Evolutionary conservation across 2,888 invertebrate genomes (phyloP), one percentile per base, ranked within the genome.

Genomic region (Lycia hirtaria): DNA sequence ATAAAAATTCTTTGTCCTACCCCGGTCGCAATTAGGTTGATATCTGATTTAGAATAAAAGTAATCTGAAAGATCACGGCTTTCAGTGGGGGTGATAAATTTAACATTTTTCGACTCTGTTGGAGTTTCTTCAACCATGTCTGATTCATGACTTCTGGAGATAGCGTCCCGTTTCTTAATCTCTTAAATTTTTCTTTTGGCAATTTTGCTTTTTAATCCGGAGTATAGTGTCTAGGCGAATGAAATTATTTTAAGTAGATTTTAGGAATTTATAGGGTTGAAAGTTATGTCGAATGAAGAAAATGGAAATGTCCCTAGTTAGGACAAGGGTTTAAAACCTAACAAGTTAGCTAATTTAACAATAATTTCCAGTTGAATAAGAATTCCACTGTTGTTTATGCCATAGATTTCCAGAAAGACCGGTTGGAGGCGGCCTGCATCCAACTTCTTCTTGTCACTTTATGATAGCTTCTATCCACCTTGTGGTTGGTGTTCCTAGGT

Each of bases 21-120:
- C 55, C 44, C 49, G 41, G 41, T 32, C 10, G 37, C 43, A 38
- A 48, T 53, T 37, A 58, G 30, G 24, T 37, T 48, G 43, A 43
- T 53, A 58, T 49, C 57, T 38, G 52, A 58, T 58, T 45, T 43
- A 43, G 43, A 57, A 58, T 58, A 58, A 53, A 57, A 51, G 41
- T 57, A 41, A 52, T 57, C 52, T 48, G 14, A n/a, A 35, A 52
- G 56, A 47, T 47, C 45, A 32, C 4, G 24, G 28, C 28, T 19
- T 41, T 56, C 17, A 38, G 19, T 19, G 32, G 24, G 7, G 20
- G 12, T 43, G 35, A 58, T 52, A 52, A 52, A 57, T 52, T 53
- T 30, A 38, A 48, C 41, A 35, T 57, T 57, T 38, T 52, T 58
- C 9, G 14, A 52, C 17, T 49, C 37, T 43, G 52, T 48, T 32